These are phyloP conservation scores for Arrhamphus sclerolepis DNA, from an alignment of 2,797 vertebrate genomes.

Conservation along the genomic window DNA sequence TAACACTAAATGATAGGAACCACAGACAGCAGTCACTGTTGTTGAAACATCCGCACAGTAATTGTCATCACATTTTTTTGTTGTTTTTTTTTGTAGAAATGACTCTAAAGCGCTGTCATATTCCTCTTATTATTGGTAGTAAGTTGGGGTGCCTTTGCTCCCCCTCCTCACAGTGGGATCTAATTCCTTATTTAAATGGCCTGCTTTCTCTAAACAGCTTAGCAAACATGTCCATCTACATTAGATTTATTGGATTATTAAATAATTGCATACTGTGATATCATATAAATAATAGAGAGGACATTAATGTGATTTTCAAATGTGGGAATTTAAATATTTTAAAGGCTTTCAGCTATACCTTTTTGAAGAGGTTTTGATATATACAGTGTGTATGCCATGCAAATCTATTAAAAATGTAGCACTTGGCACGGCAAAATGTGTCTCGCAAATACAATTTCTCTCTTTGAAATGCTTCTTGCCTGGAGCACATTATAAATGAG, in stretches of 20 bases:
- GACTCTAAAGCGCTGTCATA: slow-evolving; percentile 43
- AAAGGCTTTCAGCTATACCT: slow-evolving; percentile 14
- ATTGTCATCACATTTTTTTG: not conserved
- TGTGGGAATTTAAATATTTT: slow-evolving; percentile 42
- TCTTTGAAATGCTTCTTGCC: slow-evolving; percentile 72
- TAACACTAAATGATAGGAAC: slow-evolving; percentile 39
- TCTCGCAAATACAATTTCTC: slow-evolving; percentile 55
- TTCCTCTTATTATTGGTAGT: slow-evolving; percentile 66
- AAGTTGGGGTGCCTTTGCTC: slow-evolving; percentile 71
- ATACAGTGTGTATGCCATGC: slow-evolving; percentile 35
- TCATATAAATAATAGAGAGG: not conserved
- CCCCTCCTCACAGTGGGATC: slow-evolving; percentile 74
- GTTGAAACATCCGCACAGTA: slow-evolving; percentile 24
- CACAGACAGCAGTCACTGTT: slow-evolving; percentile 27
- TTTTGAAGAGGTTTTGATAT: slow-evolving; percentile 31
- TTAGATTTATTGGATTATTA: not conserved
- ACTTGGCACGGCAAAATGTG: slow-evolving; percentile 30
- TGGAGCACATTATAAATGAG: slow-evolving; percentile 69
- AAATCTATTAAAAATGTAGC: slow-evolving; percentile 48
- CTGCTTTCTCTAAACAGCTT: not conserved
- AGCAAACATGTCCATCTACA: slow-evolving; percentile 10
- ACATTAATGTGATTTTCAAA: slow-evolving; percentile 26
- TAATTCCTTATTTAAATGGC: slow-evolving; percentile 69
- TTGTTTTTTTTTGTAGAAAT: slow-evolving; percentile 22
- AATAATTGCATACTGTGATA: too few relatives aligned